Percentiles rank a stretch among this genome's conserved stretches.
phyloP scores from a whole-genome alignment of 2,797 vertebrate species.

The Onychomys arenicola region DNA sequence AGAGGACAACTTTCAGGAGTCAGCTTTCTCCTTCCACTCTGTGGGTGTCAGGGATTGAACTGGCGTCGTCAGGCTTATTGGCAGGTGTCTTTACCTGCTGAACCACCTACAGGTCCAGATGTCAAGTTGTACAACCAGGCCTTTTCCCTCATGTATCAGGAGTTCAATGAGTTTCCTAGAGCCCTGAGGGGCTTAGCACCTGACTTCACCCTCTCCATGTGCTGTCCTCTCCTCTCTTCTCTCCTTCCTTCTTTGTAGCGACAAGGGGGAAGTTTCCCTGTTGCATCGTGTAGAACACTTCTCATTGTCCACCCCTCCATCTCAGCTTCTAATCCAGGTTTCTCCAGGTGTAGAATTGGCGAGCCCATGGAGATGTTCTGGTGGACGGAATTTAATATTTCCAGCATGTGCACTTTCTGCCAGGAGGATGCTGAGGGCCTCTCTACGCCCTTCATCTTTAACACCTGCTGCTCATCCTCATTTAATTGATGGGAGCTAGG shows the following conservation, averaged over 20 bases:
- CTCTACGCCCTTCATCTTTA: background rate
- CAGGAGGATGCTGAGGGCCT: background rate
- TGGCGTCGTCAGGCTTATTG: background rate
- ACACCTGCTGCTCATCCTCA: background rate
- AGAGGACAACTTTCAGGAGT: background rate
- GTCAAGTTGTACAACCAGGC: background rate
- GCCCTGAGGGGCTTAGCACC: background rate
- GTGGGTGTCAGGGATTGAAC: background rate
- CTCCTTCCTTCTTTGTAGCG: background rate
- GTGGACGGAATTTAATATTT: background rate
- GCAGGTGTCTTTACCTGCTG: background rate
- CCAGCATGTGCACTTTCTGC: no score
- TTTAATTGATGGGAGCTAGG: constrained; percentile 18
- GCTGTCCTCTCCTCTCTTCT: background rate
- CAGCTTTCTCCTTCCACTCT: background rate
- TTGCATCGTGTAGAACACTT: background rate
- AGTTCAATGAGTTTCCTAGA: background rate
- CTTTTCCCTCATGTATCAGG: no score
- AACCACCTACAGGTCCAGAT: background rate
- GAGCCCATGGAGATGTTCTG: background rate
- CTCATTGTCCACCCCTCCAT: background rate
- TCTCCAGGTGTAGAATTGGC: background rate
- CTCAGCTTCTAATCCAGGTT: background rate
- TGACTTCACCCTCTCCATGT: background rate
- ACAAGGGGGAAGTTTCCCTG: background rate